Evolutionary conservation across 2,888 invertebrate species (phyloP).

Genomic region (Polymixis lichenea): DNA sequence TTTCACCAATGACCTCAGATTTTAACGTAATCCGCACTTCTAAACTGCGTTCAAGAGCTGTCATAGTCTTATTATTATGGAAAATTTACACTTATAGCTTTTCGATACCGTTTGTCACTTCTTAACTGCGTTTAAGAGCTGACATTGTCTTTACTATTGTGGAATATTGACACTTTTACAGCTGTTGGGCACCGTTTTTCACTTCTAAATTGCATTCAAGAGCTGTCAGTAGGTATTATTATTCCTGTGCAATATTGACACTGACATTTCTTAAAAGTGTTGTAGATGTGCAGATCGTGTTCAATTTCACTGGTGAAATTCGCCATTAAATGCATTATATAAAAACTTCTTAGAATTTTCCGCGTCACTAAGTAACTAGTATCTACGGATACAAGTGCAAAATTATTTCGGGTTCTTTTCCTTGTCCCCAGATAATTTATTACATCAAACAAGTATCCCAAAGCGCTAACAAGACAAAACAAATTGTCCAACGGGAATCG

Average conservation of each 20-base stretch:
- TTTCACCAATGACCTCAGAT: background rate
- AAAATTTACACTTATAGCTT: too few species aligned
- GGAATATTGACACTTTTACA: too few species aligned
- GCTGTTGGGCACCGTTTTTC: too few species aligned
- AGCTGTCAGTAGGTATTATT: too few species aligned
- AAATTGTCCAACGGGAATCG: slow-evolving; percentile 63
- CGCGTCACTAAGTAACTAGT: background rate
- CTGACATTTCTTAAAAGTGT: background rate
- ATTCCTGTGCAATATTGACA: too few species aligned
- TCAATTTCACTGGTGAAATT: background rate
- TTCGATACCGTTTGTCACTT: too few species aligned
- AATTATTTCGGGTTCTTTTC: slow-evolving; percentile 32
- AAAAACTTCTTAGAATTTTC: background rate
- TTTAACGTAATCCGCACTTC: too few species aligned
- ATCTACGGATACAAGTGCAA: slow-evolving; percentile 18
- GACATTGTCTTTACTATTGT: too few species aligned
- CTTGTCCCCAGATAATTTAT: slow-evolving; percentile 36
- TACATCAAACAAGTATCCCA: slow-evolving; percentile 56
- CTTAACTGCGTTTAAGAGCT: too few species aligned
- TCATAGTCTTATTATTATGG: too few species aligned
- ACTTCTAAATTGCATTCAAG: background rate
- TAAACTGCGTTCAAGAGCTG: too few species aligned
- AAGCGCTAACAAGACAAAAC: slow-evolving; percentile 61
- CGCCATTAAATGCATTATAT: background rate
- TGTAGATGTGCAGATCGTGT: background rate